Base-by-base conservation (phyloP, 2,113 vertebrate species). In the Atractosteus spatula region DNA sequence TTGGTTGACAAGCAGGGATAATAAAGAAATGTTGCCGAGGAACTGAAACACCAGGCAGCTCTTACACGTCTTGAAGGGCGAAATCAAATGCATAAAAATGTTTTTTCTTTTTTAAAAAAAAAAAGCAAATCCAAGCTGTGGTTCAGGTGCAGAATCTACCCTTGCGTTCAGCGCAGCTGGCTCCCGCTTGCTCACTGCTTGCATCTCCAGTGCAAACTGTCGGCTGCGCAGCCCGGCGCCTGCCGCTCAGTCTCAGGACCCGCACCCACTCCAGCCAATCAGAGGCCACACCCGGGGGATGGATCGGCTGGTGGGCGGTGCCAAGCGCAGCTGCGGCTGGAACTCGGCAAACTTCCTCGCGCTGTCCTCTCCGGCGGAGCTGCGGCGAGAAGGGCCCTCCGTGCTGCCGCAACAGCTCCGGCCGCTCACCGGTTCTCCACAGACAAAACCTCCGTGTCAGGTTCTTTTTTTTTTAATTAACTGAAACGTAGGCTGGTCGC, bases 211-310 rank as follows among this genome's bases (percentile, higher is more conserved):
- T 83, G 85, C 82, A 85, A 84, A 89, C 89, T 91, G 89, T 77
- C 83, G 82, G 80, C 80, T 82, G 80, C 85, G 74, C 85, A 82
- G 86, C 88, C 84, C 82, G 69, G 81, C 83, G 85, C 76, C 74
- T 78, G 77, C 84, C 86, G 88, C 88, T 91, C 86, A 79, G 87
- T 89, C 86, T 85, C 84, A 82, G 86, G 84, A 91, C 87, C 89
- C 85, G 88, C 91, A 93, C 81, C 85, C 86, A 85, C 69, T 74
- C 68, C 71, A 78, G 66, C 82, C 82, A 84, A 84, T 82, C 80
- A 79, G 73, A 76, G 75, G 62, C 65, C 54, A 55, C 71, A 56
- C 85, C 83, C 84, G 86, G 88, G 84, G 88, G 87, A 88, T 88
- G 86, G 87, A 86, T 80, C 82, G 89, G 83, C 84, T 86, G 84